phyloP scores from a whole-genome alignment of 2,888 invertebrate genomes.

The Meliscaeva auricollis region DNA sequence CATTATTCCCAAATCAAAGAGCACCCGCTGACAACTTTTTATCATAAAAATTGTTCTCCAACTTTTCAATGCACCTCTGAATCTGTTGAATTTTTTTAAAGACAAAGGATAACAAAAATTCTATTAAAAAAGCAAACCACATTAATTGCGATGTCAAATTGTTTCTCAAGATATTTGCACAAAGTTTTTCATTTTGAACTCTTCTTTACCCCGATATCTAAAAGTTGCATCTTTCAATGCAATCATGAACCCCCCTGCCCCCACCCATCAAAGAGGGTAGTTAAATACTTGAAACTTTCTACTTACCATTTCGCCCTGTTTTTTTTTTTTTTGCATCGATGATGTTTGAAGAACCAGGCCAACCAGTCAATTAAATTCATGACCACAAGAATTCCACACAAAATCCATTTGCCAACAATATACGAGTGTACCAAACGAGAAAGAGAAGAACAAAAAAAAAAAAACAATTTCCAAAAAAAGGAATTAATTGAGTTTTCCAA shows the following conservation, averaged over 20 bases:
- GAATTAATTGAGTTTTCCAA: slow-evolving; percentile 68
- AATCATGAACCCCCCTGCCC: too few species aligned
- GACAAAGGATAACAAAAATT: slow-evolving; percentile 24
- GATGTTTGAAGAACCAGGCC: slow-evolving; percentile 21
- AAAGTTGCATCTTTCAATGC: too few species aligned
- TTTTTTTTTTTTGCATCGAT: slow-evolving; percentile 74
- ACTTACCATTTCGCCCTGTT: slow-evolving; percentile 84
- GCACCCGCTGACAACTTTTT: background rate
- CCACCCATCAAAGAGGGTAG: background rate
- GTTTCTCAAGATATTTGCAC: slow-evolving; percentile 56
- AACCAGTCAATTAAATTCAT: slow-evolving; percentile 59
- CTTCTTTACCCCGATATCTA: slow-evolving; percentile 22
- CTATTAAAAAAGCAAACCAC: slow-evolving; percentile 58
- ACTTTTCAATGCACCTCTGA: slow-evolving; percentile 18
- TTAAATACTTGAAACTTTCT: slow-evolving; percentile 25
- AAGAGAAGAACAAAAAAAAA: background rate
- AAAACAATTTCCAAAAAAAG: slow-evolving; percentile 30
- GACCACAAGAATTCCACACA: slow-evolving; percentile 61
- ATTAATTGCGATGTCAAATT: slow-evolving; percentile 67
- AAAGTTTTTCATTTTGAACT: slow-evolving; percentile 71
- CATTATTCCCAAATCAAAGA: slow-evolving; percentile 32
- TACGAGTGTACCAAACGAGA: background rate
- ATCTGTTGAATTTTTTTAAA: background rate
- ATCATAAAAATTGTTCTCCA: background rate
- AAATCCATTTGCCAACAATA: slow-evolving; percentile 42